These are phyloP conservation scores for Tanytarsus gracilentus DNA, from an alignment of 2,888 invertebrate genomes.

Conservation along the genomic window DNA sequence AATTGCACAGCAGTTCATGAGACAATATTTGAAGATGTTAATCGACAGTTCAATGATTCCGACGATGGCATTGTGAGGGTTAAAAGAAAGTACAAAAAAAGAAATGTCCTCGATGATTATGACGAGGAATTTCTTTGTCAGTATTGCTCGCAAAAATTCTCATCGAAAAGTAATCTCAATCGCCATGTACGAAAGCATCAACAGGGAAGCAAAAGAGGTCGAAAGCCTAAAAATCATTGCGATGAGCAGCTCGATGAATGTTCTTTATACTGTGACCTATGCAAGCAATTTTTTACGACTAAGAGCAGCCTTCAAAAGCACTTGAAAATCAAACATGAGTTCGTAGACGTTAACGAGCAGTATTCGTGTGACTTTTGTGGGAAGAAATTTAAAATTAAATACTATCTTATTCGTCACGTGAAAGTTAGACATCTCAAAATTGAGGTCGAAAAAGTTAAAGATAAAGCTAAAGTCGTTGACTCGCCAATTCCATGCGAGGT, in stretches of 20 bases:
- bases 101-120: no score
- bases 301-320: constrained; percentile 10
- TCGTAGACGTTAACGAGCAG: constrained; percentile 11
- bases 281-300: constrained; percentile 10
- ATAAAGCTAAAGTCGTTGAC: not conserved
- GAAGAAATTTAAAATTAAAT: not conserved
- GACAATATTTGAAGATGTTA: no score
- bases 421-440: not conserved
- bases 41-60: no score
- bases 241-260: not conserved
- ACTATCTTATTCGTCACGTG: constrained; percentile 14
- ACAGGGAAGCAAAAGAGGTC: not conserved
- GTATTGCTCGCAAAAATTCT: no score
- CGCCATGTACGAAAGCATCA: no score
- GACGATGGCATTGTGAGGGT: no score
- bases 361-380: constrained; percentile 14
- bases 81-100: no score
- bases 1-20: no score
- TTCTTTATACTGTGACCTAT: constrained; percentile 14
- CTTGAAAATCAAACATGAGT: constrained; percentile 16
- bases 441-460: constrained; percentile 8
- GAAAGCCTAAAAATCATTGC: not conserved
- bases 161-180: no score
- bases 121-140: no score
- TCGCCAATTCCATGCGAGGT: constrained; percentile 10